phyloP scores from a whole-genome alignment of 2,113 vertebrate genomes.

The Plecotus auritus region DNA sequence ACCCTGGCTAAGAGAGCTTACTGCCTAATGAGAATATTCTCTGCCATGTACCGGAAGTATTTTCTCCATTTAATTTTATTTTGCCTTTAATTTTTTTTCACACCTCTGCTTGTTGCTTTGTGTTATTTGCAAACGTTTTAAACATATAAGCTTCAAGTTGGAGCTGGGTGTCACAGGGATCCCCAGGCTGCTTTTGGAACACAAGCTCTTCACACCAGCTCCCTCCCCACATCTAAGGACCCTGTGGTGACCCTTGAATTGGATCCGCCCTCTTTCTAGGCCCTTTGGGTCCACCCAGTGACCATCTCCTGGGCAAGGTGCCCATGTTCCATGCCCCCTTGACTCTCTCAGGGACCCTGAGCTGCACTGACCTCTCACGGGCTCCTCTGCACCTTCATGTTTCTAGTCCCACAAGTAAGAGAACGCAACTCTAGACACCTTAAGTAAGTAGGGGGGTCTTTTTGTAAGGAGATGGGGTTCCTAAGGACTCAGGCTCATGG shows the following conservation, averaged over 20 bases:
- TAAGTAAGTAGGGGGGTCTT: not conserved
- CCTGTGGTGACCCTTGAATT: not conserved
- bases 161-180: not conserved
- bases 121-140: not conserved
- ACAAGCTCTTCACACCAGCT: not conserved
- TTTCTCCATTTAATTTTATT: not conserved
- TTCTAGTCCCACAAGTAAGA: not conserved
- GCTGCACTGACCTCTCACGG: not conserved
- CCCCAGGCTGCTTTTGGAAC: not conserved
- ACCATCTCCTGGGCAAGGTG: not conserved
- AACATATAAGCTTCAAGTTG: not conserved
- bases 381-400: not conserved
- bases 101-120: not conserved
- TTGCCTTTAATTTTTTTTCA: not conserved
- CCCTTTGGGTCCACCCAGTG: not conserved
- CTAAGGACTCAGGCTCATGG: not conserved
- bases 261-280: not conserved
- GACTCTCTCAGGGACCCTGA: not conserved
- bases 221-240: not conserved
- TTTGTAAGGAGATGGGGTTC: not conserved
- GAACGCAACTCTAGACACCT: not conserved
- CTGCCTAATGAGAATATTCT: not conserved
- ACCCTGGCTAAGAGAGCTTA: not conserved
- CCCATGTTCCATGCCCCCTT: too few relatives aligned
- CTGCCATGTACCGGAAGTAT: not conserved